Base-by-base conservation (phyloP, 92 coral and sea anemone genomes). In the Paragorgia papillata region DNA sequence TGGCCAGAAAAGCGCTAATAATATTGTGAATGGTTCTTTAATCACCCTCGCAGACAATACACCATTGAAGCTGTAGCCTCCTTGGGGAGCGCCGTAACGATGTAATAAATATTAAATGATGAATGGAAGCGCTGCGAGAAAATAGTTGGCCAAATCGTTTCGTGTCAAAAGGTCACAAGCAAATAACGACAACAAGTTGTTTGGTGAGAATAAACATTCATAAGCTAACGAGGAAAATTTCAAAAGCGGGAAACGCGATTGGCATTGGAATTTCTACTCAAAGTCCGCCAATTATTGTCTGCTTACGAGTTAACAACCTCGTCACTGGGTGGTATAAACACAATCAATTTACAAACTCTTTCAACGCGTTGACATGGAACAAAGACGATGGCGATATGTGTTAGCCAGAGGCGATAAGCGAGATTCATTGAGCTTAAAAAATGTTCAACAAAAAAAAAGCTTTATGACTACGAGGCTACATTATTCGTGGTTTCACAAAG, bases 351-450 rank as follows among this genome's bases (percentile, higher is more conserved):
- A 37, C 51, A 28, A 37, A 64, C 35, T 64, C 71, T 64, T 14
- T 37, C 71, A 40, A 64, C n/a, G 48, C 18, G 71, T 64, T 64
- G 50, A 64, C 32, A 34, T 4, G n/a, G 15, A 19, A 13, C 53
- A 21, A 31, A 62, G 34, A n/a, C 7, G 44, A 27, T 62, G 27
- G 34, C n/a, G n/a, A 33, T 43, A 62, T 31, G 43, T 62, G 13
- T 62, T 28, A 14, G 40, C 68, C 43, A 31, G 43, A 62, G 40
- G 40, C 34, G 25, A 56, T 20, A 56, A 7, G 62, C 9, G 13
- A 28, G 29, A n/a, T n/a, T n/a, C n/a, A n/a, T n/a, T n/a, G n/a
- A n/a, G n/a, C n/a, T n/a, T n/a, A n/a, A n/a, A n/a, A n/a, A n/a
- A n/a, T n/a, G n/a, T n/a, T n/a, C n/a, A n/a, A n/a, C n/a, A n/a